Evolutionary conservation across 2,888 invertebrate species (phyloP).

Genomic region (Encarsia formosa): DNA sequence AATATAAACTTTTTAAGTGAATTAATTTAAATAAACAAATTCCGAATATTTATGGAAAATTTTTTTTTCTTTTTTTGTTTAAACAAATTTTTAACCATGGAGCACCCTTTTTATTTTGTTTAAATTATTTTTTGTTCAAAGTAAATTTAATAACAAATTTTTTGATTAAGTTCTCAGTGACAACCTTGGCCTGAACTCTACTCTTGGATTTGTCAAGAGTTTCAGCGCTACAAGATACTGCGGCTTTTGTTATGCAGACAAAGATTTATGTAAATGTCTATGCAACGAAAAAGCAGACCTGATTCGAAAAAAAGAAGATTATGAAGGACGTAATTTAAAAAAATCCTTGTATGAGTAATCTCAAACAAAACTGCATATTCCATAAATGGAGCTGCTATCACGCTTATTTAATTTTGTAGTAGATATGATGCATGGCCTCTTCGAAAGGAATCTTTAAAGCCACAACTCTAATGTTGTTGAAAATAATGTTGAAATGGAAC

Average conservation of each 20-base stretch:
- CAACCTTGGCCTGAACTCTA: background rate
- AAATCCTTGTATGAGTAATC: background rate
- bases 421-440: background rate
- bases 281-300: background rate
- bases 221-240: background rate
- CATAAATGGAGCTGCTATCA: background rate
- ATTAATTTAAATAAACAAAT: too few relatives aligned
- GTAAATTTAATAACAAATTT: too few relatives aligned
- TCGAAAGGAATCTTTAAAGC: too few relatives aligned
- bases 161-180: background rate
- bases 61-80: too few relatives aligned
- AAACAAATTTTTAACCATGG: too few relatives aligned
- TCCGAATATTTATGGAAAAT: too few relatives aligned
- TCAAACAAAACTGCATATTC: background rate
- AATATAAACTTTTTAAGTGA: too few relatives aligned
- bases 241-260: background rate
- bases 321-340: background rate
- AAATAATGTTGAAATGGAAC: too few relatives aligned
- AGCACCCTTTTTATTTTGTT: too few relatives aligned
- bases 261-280: background rate
- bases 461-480: too few relatives aligned
- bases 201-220: background rate
- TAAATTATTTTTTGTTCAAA: too few relatives aligned
- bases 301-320: background rate
- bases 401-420: background rate